These are phyloP conservation scores for Coregonus suidteri DNA, from an alignment of 2,797 vertebrate species.

Conservation along the genomic window DNA sequence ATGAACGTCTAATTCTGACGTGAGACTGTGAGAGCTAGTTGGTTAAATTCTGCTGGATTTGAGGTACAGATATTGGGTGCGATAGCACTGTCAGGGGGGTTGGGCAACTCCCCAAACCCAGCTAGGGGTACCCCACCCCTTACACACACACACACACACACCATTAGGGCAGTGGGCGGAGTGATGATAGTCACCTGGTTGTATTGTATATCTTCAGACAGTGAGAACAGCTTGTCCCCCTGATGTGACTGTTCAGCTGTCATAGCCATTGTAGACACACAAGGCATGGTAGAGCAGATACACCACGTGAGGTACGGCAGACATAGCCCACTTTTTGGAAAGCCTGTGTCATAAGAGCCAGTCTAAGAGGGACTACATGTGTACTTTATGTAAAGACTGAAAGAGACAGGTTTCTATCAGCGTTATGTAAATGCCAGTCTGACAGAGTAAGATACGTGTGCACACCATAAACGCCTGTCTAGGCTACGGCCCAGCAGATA, in stretches of 20 bases:
- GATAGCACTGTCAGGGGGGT: constrained; percentile 31
- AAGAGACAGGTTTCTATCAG: background rate
- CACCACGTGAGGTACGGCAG: background rate
- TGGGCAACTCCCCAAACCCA: constrained; percentile 44
- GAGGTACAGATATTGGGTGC: constrained; percentile 23
- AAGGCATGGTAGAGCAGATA: background rate
- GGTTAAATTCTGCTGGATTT: too few relatives aligned
- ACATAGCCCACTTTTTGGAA: background rate
- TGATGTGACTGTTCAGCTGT: constrained; percentile 4
- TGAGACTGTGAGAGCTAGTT: background rate
- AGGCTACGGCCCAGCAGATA: too few relatives aligned
- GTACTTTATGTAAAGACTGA: background rate
- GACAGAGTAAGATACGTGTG: too few relatives aligned
- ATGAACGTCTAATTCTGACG: too few relatives aligned
- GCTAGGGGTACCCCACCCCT: constrained; percentile 26
- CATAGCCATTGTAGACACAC: background rate
- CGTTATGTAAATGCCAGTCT: too few relatives aligned
- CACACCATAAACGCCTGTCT: too few relatives aligned
- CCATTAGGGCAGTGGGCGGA: constrained; percentile 8
- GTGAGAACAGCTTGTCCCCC: background rate
- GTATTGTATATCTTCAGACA: constrained; percentile 8
- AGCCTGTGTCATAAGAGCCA: background rate
- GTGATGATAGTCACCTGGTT: background rate
- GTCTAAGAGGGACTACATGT: background rate
- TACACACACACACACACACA: background rate